phyloP scores from a whole-genome alignment of 1,140 invertebrate species.

The Medauroidea extradentata region DNA sequence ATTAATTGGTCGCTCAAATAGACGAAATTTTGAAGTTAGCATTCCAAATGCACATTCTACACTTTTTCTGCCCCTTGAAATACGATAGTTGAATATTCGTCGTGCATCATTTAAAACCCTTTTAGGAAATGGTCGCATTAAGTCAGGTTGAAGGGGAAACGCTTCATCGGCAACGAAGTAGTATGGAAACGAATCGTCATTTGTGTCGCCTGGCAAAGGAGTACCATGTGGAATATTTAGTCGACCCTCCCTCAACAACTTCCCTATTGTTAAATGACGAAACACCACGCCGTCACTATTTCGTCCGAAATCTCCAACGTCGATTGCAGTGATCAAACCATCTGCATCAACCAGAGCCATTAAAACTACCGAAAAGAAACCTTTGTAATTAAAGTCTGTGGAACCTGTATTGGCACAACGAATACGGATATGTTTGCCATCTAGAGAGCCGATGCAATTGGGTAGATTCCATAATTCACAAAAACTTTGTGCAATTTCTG shows the following conservation, averaged over 20 bases:
- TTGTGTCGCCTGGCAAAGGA: conserved; percentile 6
- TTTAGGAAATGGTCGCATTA: conserved; percentile 23
- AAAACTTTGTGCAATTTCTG: conserved; percentile 26
- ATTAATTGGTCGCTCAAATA: background rate
- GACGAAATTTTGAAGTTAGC: conserved; percentile 8
- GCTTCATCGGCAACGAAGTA: conserved; percentile 25
- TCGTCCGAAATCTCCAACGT: conserved; percentile 32
- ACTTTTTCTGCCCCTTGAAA: conserved; percentile 8
- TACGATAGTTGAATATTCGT: conserved; percentile 16
- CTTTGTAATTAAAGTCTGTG: conserved; percentile 41
- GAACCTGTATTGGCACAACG: conserved; percentile 30
- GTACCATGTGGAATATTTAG: conserved; percentile 5
- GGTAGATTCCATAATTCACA: conserved; percentile 40
- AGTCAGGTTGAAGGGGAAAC: conserved; percentile 18
- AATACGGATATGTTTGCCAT: conserved; percentile 42
- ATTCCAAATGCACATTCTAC: conserved; percentile 16
- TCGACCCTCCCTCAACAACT: background rate
- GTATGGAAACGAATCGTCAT: conserved; percentile 17
- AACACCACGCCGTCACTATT: conserved; percentile 26
- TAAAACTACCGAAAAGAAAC: conserved; percentile 38
- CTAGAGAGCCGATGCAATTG: conserved; percentile 36
- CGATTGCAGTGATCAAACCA: conserved; percentile 29
- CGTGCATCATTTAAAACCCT: conserved; percentile 4
- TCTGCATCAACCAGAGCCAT: conserved; percentile 28
- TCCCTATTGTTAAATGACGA: conserved; percentile 1